Base-by-base conservation (phyloP, 2,797 vertebrate genomes). In the Myiotriccus ornatus region DNA sequence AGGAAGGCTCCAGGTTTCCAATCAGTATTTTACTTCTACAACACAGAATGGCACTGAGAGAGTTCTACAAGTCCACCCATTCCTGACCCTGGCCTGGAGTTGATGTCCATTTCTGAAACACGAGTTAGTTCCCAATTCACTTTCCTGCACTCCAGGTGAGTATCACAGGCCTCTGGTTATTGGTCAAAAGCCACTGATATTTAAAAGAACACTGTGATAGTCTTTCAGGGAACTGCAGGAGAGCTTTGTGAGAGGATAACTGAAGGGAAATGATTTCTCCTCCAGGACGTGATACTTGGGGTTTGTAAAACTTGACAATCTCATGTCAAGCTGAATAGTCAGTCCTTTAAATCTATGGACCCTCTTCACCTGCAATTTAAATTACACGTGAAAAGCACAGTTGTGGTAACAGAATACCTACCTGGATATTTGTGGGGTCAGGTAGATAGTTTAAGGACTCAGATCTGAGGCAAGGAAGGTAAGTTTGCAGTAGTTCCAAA, bases 221-320 rank as follows among this genome's bases (percentile, higher is more conserved):
- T 44, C 39, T 69, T 75, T 20, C 3, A 55, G 56, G 57, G 69
- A 86, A 73, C 10, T 14, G 10, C 12, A 69, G n/a, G 27, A 53
- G 73, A 81, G 15, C 37, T 92, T 64, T 74, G 24, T 41, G 37
- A 52, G 18, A 68, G 5, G 23, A 6, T 17, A 53, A 49, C 7
- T 27, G 28, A 64, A 84, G 30, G n/a, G 28, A 69, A 16, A 6
- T 11, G 7, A 50, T 50, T 63, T 81, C 46, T 80, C 18, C 6
- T 23, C 22, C 12, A 47, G 0, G 1, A 34, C 2, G 10, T 1
- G 5, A 32, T 49, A 39, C 23, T 47, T 64, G 37, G 60, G 78
- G 8, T 64, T 56, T 14, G 13, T 34, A 71, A 80, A 73, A 74
- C 28, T 19, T 53, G 11, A 76, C 34, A 28, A 44, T 46, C 20